Evolutionary conservation across 2,888 invertebrate species (phyloP), one percentile per base, ranked within the genome.

Genomic region (Nasonovia ribisnigri): DNA sequence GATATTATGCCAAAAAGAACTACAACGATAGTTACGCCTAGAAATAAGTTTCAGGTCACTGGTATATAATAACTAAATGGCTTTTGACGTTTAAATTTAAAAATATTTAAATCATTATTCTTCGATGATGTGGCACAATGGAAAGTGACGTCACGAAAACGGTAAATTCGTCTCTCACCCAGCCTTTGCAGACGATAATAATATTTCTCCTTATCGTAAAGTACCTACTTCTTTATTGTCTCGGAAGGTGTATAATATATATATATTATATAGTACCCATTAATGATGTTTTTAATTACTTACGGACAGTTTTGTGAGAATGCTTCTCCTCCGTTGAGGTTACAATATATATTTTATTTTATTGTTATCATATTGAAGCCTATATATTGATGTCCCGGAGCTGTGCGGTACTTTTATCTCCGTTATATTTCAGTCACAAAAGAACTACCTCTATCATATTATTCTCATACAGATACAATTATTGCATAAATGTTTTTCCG

Each of bases 71-170:
- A 67, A 46, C 43, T 16, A 89, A 86, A 60, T 8, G 60, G 26
- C 43, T 60, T 36, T 29, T 67, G 46, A 48, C 36, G 67, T 90
- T 90, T n/a, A 26, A 67, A 46, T 36, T 90, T 90, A 46, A 48
- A 90, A 60, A 90, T 67, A 48, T 57, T 90, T 90, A 90, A 90
- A 90, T 90, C 36, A 36, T 36, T 67, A 11, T 60, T 29, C n/a
- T n/a, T 67, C 43, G 29, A 46, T 20, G 8, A 89, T 42, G 57
- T 6, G 26, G 29, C 4, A 16, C 57, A 29, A 57, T 43, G 42
- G 5, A 42, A 67, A 46, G 46, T 48, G n/a, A 48, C 48, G 36
- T 67, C 24, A 8, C 20, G 11, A 90, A 90, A 90, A 90, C n/a
- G 46, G n/a, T 90, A 36, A 48, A 67, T 36, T 60, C n/a, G n/a